Evolutionary conservation across 1,140 invertebrate species (phyloP), one percentile per base, ranked within the genome.

Genomic region (Aphidius gifuensis): DNA sequence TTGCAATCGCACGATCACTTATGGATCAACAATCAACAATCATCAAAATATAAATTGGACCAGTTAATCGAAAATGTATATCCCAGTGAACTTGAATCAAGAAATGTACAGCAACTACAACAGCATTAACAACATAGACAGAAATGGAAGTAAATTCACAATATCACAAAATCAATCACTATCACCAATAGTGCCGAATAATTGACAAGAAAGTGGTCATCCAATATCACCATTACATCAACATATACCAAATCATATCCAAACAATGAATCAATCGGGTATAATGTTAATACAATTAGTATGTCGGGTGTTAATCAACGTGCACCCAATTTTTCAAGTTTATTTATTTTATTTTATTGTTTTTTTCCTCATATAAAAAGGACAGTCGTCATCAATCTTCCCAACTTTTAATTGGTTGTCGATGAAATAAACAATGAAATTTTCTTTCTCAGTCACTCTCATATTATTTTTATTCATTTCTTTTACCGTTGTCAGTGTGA

Each of bases 261-360:
- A 82, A 54, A 74, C 75, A 9, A 79, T 79, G 11, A 74, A 71
- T 7, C 78, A 79, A 8, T 71, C 76, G 1, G 69, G 72, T 2
- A 71, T 32, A 80, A 78, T 70, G n/a, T n/a, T n/a, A 83, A 72
- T 58, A 84, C 74, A 55, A 82, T 85, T 64, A 83, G 79, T 66
- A 87, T 87, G 80, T 93, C 91, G 44, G 84, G 91, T 55, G 83
- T 95, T 55, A 95, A 95, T 81, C 92, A 92, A 2, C 87, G 92
- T 70, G 92, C 93, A 21, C 92, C 92, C 3, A 92, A 94, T 78
- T 95, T 94, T 73, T 85, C 85, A 1, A 83, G 82, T 55, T 80
- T 80, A 9, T 60, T 83, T 5, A 83, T 83, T 63, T 74, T 81
- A 49, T n/a, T n/a, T n/a, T n/a, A n/a, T n/a, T n/a, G n/a, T n/a